Conservation (phyloP, 2,888 invertebrate genomes). For the Ophion ellenae region DNA sequence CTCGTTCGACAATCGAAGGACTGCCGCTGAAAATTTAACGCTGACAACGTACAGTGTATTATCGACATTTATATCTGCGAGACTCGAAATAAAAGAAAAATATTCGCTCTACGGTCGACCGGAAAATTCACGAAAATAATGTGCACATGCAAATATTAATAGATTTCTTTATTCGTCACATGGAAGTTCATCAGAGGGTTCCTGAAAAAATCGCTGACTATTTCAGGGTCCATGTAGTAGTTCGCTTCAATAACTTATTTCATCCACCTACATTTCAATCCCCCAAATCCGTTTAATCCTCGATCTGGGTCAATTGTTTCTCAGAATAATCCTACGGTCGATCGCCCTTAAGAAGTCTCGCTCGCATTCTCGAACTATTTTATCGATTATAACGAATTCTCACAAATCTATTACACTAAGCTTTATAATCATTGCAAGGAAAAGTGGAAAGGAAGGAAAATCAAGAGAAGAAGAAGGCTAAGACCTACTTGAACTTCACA, state of each 20-base stretch:
- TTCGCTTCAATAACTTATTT: conserved; percentile 3
- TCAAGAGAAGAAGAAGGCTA: no score
- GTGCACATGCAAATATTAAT: not conserved
- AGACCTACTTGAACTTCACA: no score
- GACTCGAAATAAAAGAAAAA: not conserved
- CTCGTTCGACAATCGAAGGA: not conserved
- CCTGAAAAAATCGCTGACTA: not conserved
- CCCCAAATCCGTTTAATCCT: conserved; percentile 25
- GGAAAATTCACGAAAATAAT: not conserved
- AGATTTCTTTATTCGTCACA: not conserved
- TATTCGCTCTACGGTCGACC: not conserved
- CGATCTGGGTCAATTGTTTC: conserved; percentile 29
- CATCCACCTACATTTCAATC: conserved; percentile 35
- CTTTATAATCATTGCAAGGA: no score
- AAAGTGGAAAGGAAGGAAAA: no score
- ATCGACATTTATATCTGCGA: not conserved
- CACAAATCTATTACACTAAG: not conserved
- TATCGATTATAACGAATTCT: not conserved
- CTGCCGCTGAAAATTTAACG: not conserved
- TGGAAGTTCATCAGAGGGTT: not conserved
- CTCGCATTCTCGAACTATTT: conserved; percentile 10
- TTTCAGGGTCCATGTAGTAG: not conserved
- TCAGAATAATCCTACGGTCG: conserved; percentile 23
- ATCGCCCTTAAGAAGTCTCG: conserved; percentile 1
- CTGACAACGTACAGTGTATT: not conserved